Evolutionary conservation across 2,888 invertebrate genomes (phyloP), one percentile per base, ranked within the genome.

Genomic region (Azorinus chamasolen): DNA sequence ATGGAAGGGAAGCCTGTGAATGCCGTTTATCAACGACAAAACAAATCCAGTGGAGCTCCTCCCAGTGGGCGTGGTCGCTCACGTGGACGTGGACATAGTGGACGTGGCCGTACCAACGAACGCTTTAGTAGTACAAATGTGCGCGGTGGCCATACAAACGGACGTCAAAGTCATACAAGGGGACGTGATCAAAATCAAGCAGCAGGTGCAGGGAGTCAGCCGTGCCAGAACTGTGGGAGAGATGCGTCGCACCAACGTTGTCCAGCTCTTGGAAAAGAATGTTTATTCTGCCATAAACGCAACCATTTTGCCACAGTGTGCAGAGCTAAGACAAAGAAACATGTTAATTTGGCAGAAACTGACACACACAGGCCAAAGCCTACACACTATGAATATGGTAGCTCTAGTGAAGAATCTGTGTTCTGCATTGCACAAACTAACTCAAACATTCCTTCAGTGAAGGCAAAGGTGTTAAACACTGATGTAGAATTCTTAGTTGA

Each of bases 221-320:
- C n/a, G n/a, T n/a, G n/a, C n/a, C n/a, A n/a, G n/a, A n/a, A n/a
- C 48, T 73, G 72, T 65, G 72, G 65, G 3, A 54, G 61, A 20
- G 27, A 65, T n/a, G 3, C 12, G 4, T 12, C 8, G 1, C 61
- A 59, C 27, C 25, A 43, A 12, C 10, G 14, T 4, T 72, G 65
- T 41, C 61, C 65, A 16, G 61, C 65, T 16, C 5, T 16, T n/a
- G 72, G 72, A 8, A 18, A 61, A 46, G 46, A 55, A 25, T 73
- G 72, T 24, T 16, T 46, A 37, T 61, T 37, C 3, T 59, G 65
- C 24, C 43, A 37, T 27, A n/a, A n/a, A n/a, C n/a, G n/a, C n/a
- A n/a, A n/a, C n/a, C n/a, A n/a, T n/a, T n/a, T n/a, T n/a, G n/a
- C 39, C 4, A 53, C 4, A 54, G 65, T 72, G 16, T 72, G 72